A percentile compares a stretch with the other conserved stretches of the same genome.
phyloP scores from a whole-genome alignment of 2,888 invertebrate species.

The Conistra vaccinii region DNA sequence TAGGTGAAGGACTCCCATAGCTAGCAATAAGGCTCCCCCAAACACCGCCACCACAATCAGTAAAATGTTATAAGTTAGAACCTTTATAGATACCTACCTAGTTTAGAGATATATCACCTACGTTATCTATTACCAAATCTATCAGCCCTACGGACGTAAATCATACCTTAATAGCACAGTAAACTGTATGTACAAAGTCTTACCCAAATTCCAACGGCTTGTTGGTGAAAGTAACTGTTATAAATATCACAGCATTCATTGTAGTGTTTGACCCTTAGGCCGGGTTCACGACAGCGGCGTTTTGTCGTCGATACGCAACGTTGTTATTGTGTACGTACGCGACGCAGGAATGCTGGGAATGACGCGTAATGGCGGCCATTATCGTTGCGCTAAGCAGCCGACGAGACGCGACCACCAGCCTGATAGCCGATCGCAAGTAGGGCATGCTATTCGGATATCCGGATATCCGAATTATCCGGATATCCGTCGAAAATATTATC shows the following conservation, averaged over 20 bases:
- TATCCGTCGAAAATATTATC: too few relatives aligned
- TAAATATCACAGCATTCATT: slow-evolving; percentile 61
- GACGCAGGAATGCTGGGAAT: slow-evolving; percentile 74
- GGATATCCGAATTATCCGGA: too few relatives aligned
- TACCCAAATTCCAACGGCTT: slow-evolving; percentile 56
- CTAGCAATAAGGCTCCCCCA: neutral
- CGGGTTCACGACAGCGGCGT: slow-evolving; percentile 56
- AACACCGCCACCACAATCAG: neutral
- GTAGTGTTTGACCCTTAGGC: slow-evolving; percentile 56
- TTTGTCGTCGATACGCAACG: slow-evolving; percentile 66
- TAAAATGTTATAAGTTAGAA: neutral
- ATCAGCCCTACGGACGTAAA: slow-evolving; percentile 39
- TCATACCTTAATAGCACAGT: slow-evolving; percentile 36
- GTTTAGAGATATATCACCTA: slow-evolving; percentile 7
- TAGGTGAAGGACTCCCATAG: neutral
- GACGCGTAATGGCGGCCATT: slow-evolving; percentile 76
- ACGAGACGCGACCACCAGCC: slow-evolving; percentile 74
- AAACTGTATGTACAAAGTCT: slow-evolving; percentile 46
- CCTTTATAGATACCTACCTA: neutral
- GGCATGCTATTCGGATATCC: too few relatives aligned
- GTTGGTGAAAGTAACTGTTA: slow-evolving; percentile 61
- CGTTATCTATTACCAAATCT: slow-evolving; percentile 16
- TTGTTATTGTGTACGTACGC: slow-evolving; percentile 67
- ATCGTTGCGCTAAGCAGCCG: slow-evolving; percentile 75
- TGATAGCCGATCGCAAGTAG: slow-evolving; percentile 64